These are phyloP conservation scores for Borostomias antarcticus DNA, from an alignment of 2,797 vertebrate species.

Conservation along the genomic window DNA sequence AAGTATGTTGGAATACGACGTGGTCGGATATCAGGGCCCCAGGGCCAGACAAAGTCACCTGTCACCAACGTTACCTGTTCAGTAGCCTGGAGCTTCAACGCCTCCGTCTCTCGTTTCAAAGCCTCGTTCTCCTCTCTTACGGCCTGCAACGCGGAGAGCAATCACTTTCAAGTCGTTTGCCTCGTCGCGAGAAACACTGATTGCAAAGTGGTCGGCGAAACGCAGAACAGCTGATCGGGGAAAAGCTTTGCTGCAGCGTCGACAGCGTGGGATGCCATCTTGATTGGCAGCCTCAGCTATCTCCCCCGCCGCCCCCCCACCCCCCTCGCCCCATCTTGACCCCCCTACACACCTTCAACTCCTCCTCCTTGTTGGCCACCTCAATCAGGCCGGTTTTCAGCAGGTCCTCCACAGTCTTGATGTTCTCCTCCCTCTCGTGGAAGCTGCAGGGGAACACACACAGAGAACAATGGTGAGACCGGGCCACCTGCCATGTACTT, in stretches of 20 bases:
- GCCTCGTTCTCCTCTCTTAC: slow-evolving; percentile 80
- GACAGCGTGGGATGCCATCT: not conserved
- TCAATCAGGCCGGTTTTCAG: slow-evolving; percentile 93
- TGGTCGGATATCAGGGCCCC: not conserved
- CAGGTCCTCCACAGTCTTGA: slow-evolving; percentile 90
- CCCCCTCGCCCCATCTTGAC: not conserved
- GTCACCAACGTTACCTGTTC: slow-evolving; percentile 79
- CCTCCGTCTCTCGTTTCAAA: slow-evolving; percentile 82
- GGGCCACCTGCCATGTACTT: too few species aligned
- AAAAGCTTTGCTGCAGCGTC: not conserved
- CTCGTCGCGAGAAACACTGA: not conserved
- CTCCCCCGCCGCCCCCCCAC: too few species aligned
- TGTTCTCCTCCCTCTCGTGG: slow-evolving; percentile 90
- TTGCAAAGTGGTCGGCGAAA: slow-evolving; percentile 31
- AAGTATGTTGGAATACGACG: slow-evolving; percentile 27
- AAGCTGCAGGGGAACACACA: slow-evolving; percentile 67
- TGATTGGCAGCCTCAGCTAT: not conserved
- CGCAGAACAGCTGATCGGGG: not conserved
- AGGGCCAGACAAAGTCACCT: not conserved
- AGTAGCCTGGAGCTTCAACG: slow-evolving; percentile 76
- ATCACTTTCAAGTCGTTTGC: not conserved
- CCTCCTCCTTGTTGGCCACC: slow-evolving; percentile 93
- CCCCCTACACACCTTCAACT: slow-evolving; percentile 82
- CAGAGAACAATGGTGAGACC: not conserved
- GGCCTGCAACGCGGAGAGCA: slow-evolving; percentile 68